Conservation (phyloP, 1,140 invertebrate species). For the Lepidurus apus region DNA sequence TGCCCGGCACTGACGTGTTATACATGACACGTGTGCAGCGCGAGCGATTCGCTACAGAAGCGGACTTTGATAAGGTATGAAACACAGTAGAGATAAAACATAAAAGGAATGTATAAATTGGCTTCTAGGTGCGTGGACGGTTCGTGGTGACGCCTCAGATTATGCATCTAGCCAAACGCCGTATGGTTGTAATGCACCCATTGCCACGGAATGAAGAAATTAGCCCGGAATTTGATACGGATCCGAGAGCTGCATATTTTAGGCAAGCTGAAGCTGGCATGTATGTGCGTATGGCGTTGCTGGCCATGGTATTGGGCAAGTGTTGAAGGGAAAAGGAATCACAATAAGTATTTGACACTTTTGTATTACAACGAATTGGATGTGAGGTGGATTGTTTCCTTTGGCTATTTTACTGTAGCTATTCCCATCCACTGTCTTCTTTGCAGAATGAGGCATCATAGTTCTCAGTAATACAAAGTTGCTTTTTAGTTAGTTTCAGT, state of each 20-base stretch:
- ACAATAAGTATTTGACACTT: no score
- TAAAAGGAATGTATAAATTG: neutral
- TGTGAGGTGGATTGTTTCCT: no score
- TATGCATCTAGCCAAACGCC: constrained; percentile 88
- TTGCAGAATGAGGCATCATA: no score
- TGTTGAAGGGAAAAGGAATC: constrained; percentile 37
- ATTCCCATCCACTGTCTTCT: no score
- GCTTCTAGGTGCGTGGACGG: constrained; percentile 67
- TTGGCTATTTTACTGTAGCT: no score
- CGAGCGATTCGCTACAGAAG: constrained; percentile 77
- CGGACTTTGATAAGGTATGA: constrained; percentile 79
- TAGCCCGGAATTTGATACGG: constrained; percentile 84
- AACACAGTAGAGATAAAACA: neutral
- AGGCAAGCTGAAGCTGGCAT: constrained; percentile 95
- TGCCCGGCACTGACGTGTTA: constrained; percentile 90
- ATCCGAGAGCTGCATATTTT: constrained; percentile 96
- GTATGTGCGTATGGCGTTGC: constrained; percentile 95
- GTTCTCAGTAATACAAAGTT: no score
- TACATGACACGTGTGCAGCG: constrained; percentile 97
- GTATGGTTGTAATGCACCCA: constrained; percentile 97
- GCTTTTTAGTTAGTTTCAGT: no score
- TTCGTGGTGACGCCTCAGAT: constrained; percentile 88
- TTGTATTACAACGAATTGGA: no score
- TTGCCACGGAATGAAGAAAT: constrained; percentile 93
- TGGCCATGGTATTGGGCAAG: constrained; percentile 81